These are phyloP conservation scores for Strongylocentrotus purpuratus DNA, from an alignment of 35 echinoderm and acorn worm species.

Conservation along the genomic window DNA sequence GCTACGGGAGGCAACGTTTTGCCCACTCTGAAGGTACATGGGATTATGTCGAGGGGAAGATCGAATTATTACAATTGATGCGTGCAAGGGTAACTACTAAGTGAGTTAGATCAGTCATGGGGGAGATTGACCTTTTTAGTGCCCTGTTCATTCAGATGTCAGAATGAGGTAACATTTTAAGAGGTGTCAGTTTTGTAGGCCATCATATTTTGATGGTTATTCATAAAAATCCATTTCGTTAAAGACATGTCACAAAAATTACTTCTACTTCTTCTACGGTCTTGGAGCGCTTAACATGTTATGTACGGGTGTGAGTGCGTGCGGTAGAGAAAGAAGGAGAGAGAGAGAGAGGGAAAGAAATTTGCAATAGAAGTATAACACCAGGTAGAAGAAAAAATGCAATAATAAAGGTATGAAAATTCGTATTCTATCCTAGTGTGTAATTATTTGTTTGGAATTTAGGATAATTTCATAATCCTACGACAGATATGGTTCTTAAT, in stretches of 20 bases:
- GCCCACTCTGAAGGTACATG: neutral
- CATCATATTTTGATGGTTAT: neutral
- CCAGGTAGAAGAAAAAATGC: no score
- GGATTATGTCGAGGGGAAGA: neutral
- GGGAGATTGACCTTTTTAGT: neutral
- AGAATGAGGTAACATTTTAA: neutral
- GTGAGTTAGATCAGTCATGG: neutral
- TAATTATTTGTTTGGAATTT: no score
- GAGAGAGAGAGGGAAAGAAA: no score
- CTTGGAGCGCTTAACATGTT: neutral
- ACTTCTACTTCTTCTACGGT: neutral
- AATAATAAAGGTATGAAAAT: no score
- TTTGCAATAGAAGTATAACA: no score
- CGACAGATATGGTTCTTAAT: no score
- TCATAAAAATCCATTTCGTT: no score
- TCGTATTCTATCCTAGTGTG: no score
- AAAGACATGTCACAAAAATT: neutral
- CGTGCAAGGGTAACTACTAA: neutral
- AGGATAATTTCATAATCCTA: no score
- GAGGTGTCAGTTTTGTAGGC: neutral
- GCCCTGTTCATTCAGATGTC: neutral
- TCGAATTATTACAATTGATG: neutral
- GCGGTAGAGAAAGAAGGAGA: no score
- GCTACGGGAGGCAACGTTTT: no score
- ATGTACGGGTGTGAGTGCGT: no score